Evolutionary conservation across 2,888 invertebrate genomes (phyloP).

Genomic region (Hemithea aestivaria): DNA sequence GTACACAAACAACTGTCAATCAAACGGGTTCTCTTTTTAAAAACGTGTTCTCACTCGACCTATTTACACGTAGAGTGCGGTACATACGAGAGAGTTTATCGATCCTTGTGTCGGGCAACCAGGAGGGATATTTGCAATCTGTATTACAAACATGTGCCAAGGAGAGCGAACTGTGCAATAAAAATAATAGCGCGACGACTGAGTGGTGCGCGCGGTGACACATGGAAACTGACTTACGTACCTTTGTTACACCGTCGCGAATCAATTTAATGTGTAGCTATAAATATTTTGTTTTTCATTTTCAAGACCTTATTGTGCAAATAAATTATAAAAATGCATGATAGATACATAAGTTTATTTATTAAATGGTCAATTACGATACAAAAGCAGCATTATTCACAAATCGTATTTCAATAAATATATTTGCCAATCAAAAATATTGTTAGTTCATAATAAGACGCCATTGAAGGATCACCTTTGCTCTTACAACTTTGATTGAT

Average conservation of each 20-base stretch:
- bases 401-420: too few relatives aligned
- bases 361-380: too few relatives aligned
- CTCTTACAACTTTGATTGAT: neutral
- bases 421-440: too few relatives aligned
- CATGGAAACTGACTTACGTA: slow-evolving; percentile 22
- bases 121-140: slow-evolving; percentile 37
- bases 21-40: slow-evolving; percentile 24
- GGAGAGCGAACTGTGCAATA: slow-evolving; percentile 42
- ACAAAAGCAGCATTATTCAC: too few relatives aligned
- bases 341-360: too few relatives aligned
- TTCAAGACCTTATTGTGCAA: too few relatives aligned
- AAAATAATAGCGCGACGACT: slow-evolving; percentile 39
- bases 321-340: too few relatives aligned
- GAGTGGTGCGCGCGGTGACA: slow-evolving; percentile 25
- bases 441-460: neutral
- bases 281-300: too few relatives aligned
- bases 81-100: slow-evolving; percentile 27
- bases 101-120: slow-evolving; percentile 30
- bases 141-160: slow-evolving; percentile 44
- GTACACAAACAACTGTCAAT: slow-evolving; percentile 31
- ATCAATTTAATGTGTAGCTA: neutral
- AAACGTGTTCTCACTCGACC: slow-evolving; percentile 27
- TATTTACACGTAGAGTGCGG: slow-evolving; percentile 19
- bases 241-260: slow-evolving; percentile 27
- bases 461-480: neutral